Evolutionary conservation across 1,140 invertebrate genomes (phyloP), one percentile per base, ranked within the genome.

Genomic region (Armadillidium nasatum): DNA sequence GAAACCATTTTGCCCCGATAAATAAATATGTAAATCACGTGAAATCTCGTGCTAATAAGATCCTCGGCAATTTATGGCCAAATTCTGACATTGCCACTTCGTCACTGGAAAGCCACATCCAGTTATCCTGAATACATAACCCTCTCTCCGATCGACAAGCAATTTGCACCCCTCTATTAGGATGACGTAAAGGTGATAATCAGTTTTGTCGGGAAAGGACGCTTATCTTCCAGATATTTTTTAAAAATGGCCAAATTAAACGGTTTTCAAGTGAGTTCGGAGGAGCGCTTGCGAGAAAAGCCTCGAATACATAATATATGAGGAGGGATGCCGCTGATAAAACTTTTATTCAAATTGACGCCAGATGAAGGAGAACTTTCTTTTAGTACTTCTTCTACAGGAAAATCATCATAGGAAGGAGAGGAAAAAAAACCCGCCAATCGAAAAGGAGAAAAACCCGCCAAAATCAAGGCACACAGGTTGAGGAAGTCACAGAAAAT

Each of bases 301-400:
- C 77, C 77, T 78, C 77, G 77, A 78, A 78, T 78, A 78, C 77
- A 78, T 78, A 78, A 78, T 78, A 78, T 78, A 78, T 78, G 77
- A 78, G 77, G 43, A 78, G 73, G 77, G 72, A 71, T 75, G 68
- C 74, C 75, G 73, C 75, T 78, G 77, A 78, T 78, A 78, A 78
- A 75, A 78, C 73, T 78, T 78, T 78, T 78, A 78, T 78, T 78
- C 77, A 78, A 74, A 78, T 78, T 78, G 77, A 78, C 75, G 74
- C 73, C 77, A 78, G 75, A 78, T 78, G 77, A 78, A 75, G 77
- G 75, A 78, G 77, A 72, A 74, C 54, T 78, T 72, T 69, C 75
- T 75, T 78, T 77, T 78, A 33, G 70, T 19, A 60, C 50, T 60
- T 19, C 50, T 60, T 60, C 50, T 60, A 60, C 50, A 60, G 50